Evolutionary conservation across 1,140 invertebrate genomes (phyloP).

Genomic region (Cataglyphis hispanica): DNA sequence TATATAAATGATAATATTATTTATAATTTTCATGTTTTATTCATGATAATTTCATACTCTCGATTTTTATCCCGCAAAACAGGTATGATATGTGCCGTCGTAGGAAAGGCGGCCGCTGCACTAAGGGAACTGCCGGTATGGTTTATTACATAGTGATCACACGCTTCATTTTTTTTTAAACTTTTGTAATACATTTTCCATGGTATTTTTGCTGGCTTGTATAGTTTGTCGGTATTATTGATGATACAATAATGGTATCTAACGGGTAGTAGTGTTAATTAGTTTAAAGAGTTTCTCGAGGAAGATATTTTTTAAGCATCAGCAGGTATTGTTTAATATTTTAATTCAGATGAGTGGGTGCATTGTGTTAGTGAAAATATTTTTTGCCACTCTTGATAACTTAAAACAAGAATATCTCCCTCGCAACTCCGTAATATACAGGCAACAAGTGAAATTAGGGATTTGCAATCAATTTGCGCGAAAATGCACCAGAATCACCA

Average conservation of each 20-base stretch:
- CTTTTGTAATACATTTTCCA: slow-evolving; percentile 29
- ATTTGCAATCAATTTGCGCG: slow-evolving; percentile 32
- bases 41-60: slow-evolving; percentile 83
- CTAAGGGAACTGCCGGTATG: slow-evolving; percentile 98
- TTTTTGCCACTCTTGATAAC: too few relatives aligned
- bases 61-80: slow-evolving; percentile 87
- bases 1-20: slow-evolving; percentile 22
- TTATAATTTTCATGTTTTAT: slow-evolving; percentile 52
- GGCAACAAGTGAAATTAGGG: not conserved
- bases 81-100: slow-evolving; percentile 98
- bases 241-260: slow-evolving; percentile 38
- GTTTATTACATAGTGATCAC: slow-evolving; percentile 85
- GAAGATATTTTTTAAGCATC: slow-evolving; percentile 36
- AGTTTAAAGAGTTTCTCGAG: slow-evolving; percentile 1
- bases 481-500: slow-evolving; percentile 51
- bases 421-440: not conserved
- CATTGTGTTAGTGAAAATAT: not conserved
- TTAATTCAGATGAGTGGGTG: not conserved
- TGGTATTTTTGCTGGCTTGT: slow-evolving; percentile 58
- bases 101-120: slow-evolving; percentile 97
- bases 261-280: slow-evolving; percentile 38
- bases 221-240: slow-evolving; percentile 54
- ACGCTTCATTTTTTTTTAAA: slow-evolving; percentile 74
- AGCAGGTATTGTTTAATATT: too few relatives aligned
- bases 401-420: slow-evolving; percentile 29